These are phyloP conservation scores for Bolborhynchus lineola DNA, from an alignment of 2,113 vertebrate genomes.

Conservation along the genomic window DNA sequence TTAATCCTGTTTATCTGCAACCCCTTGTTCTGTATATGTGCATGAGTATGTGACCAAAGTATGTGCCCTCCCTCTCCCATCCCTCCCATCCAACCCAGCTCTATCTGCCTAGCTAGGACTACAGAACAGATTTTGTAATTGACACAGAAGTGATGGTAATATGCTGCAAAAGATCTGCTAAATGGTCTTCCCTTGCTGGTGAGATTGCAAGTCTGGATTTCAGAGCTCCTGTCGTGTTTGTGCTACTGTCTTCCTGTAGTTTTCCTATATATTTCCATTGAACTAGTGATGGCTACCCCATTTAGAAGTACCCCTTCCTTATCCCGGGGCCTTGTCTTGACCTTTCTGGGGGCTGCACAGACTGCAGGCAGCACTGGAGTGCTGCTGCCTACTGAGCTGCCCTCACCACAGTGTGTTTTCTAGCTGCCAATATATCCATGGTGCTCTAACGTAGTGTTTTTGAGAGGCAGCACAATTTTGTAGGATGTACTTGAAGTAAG, in stretches of 20 bases:
- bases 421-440: accelerated
- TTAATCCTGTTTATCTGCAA: not conserved
- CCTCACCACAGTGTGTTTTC: not conserved
- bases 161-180: not conserved
- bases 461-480: not conserved
- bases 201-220: not conserved
- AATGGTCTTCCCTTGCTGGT: not conserved
- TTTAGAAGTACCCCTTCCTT: not conserved
- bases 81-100: not conserved
- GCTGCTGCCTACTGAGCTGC: not conserved
- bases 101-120: not conserved
- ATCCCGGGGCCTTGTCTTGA: too few relatives aligned
- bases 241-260: too few relatives aligned
- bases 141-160: not conserved
- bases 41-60: not conserved
- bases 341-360: accelerated
- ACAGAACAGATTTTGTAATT: not conserved
- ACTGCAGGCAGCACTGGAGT: not conserved
- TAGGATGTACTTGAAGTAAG: not conserved
- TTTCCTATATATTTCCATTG: accelerated
- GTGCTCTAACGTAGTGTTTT: accelerated
- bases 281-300: not conserved
- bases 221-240: not conserved
- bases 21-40: not conserved
- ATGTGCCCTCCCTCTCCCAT: accelerated